Base-by-base conservation (phyloP, 2,888 invertebrate species). In the Drosophila pseudotakahashii region DNA sequence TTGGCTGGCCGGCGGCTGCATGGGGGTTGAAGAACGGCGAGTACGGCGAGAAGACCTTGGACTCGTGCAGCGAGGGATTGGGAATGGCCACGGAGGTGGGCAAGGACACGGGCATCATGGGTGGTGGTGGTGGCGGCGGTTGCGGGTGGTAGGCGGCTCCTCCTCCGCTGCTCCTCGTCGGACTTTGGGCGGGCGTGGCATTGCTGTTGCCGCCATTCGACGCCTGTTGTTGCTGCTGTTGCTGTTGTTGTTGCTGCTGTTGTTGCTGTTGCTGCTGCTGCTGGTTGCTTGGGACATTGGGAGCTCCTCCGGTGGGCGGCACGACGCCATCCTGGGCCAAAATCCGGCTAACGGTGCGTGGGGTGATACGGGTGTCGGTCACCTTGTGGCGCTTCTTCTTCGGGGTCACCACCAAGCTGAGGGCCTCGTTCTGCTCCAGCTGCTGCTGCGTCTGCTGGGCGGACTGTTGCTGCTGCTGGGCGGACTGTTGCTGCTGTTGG, bases 381-480 rank as follows among this genome's bases (percentile, higher is more conserved):
- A 98, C 97, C 96, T 99, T 99, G 91, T 98, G 98, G 61, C 99
- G 94, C 93, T 98, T 98, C 94, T 98, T 98, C 93, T 98, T 98
- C 2, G 97, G 97, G 50, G 97, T 97, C 81, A 98, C 98, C 67
- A 99, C 98, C 86, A 98, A 94, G 91, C 98, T 98, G 63, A 99
- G 94, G 4, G 98, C 98, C 92, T 98, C 98, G 92, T 97, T 97
- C 92, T 98, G 97, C 91, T 98, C 98, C 44, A 96, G 95, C 90
- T 94, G 93, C 88, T 94, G 91, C 87, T 94, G 91, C 93, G 96
- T 94, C 79, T 95, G 89, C 61, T 93, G 34, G 11, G 92, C 92
- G 94, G 90, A 51, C 63, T 89, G 30, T 26, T 95, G 89, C 92
- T 95, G 92, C 93, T 96, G 47, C 47, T 47, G 87, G 26, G 54